Conservation (phyloP, 2,888 invertebrate genomes). For the Acrobasis consociella region DNA sequence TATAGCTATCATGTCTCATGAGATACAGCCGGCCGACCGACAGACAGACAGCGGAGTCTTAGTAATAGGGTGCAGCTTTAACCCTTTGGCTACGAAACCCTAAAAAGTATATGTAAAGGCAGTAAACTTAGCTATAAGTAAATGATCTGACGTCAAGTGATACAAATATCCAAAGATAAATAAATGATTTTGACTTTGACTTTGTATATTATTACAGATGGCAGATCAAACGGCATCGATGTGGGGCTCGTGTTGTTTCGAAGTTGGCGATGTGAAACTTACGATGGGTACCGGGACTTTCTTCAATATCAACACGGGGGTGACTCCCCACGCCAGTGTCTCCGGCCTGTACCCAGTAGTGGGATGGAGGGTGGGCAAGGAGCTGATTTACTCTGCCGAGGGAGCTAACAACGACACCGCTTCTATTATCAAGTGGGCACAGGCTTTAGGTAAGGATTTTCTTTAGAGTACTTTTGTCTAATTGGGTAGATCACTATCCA, state of each 20-base stretch:
- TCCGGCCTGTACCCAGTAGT: conserved; percentile 95
- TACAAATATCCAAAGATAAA: no score
- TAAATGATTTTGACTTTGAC: no score
- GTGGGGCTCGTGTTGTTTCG: conserved; percentile 93
- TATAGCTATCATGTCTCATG: no score
- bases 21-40: no score
- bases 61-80: no score
- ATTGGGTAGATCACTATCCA: no score
- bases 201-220: conserved; percentile 76
- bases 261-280: conserved; percentile 90
- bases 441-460: conserved; percentile 82
- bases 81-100: no score
- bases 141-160: no score
- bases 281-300: conserved; percentile 97
- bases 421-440: conserved; percentile 93
- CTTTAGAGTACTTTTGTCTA: background rate
- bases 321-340: conserved; percentile 89
- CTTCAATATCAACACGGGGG: conserved; percentile 91
- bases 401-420: conserved; percentile 95
- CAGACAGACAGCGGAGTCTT: no score
- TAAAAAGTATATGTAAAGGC: no score
- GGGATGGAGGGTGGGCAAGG: conserved; percentile 87
- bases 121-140: no score
- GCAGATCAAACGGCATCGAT: conserved; percentile 95
- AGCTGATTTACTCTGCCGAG: conserved; percentile 89